Evolutionary conservation across 2,797 vertebrate genomes (phyloP).

Genomic region (Hypotaenidia okinawae): DNA sequence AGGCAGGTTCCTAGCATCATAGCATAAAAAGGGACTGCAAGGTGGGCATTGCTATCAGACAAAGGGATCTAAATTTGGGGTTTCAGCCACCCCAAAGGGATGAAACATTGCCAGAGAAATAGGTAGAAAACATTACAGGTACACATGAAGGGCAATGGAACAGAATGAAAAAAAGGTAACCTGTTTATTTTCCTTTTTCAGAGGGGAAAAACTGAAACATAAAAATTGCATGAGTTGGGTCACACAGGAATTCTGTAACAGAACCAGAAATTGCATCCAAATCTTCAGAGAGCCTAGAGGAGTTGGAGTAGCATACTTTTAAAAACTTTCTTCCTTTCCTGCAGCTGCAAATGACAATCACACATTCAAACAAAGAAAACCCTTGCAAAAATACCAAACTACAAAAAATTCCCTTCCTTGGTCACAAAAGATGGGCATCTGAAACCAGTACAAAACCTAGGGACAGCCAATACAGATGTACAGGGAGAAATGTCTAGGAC

Average conservation of each 20-base stretch:
- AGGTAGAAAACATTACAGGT: background rate
- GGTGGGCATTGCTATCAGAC: background rate
- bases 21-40: background rate
- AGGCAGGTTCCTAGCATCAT: background rate
- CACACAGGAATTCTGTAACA: slow-evolving; percentile 1
- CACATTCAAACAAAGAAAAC: background rate
- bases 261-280: background rate
- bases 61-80: background rate
- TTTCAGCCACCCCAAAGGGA: background rate
- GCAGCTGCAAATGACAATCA: background rate
- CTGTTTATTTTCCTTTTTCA: slow-evolving; percentile 17
- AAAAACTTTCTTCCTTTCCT: background rate
- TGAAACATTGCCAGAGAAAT: background rate
- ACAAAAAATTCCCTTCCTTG: background rate
- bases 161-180: background rate
- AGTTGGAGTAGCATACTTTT: background rate
- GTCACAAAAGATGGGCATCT: background rate
- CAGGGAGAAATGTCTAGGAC: background rate
- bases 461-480: background rate
- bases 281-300: slow-evolving; percentile 14
- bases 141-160: background rate
- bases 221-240: slow-evolving; percentile 11
- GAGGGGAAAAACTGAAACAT: background rate
- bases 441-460: background rate
- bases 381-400: background rate